These are phyloP conservation scores for Calameuta pallipes DNA, from an alignment of 2,888 invertebrate species.

Conservation along the genomic window DNA sequence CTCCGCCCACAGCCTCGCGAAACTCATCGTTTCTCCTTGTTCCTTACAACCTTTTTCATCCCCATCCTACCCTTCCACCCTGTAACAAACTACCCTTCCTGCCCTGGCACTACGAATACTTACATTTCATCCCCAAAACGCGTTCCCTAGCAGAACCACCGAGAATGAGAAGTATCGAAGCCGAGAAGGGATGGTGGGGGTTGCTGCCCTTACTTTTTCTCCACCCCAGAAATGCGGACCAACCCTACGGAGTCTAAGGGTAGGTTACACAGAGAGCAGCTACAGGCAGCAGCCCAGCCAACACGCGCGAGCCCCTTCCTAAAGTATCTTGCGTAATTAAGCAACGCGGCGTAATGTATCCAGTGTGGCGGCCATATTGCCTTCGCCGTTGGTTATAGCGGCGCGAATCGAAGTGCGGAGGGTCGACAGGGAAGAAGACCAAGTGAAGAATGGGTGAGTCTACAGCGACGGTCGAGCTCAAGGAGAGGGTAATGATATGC, in stretches of 20 bases:
- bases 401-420: conserved; percentile 53
- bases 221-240: conserved; percentile 6
- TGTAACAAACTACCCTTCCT: conserved; percentile 9
- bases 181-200: conserved; percentile 4
- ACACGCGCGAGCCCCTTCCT: conserved; percentile 48
- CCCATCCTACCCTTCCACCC: background rate
- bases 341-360: conserved; percentile 56
- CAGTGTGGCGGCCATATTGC: conserved; percentile 56
- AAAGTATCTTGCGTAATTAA: conserved; percentile 71
- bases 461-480: conserved; percentile 19
- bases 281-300: conserved; percentile 46
- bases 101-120: conserved; percentile 13
- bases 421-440: conserved; percentile 43
- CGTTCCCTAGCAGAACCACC: conserved; percentile 4
- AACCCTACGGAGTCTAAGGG: conserved; percentile 5
- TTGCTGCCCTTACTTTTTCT: conserved; percentile 24
- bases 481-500: conserved; percentile 54
- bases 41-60: conserved; percentile 14
- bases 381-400: conserved; percentile 23
- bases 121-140: conserved; percentile 2
- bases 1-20: conserved; percentile 22
- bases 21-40: conserved; percentile 31
- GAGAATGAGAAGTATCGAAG: conserved; percentile 17
- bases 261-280: conserved; percentile 29
- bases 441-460: conserved; percentile 44